A percentile compares a stretch with the other conserved stretches of the same genome.
These are phyloP conservation scores for Mellilla xanthometata DNA, from an alignment of 2,888 invertebrate genomes.

Conservation along the genomic window DNA sequence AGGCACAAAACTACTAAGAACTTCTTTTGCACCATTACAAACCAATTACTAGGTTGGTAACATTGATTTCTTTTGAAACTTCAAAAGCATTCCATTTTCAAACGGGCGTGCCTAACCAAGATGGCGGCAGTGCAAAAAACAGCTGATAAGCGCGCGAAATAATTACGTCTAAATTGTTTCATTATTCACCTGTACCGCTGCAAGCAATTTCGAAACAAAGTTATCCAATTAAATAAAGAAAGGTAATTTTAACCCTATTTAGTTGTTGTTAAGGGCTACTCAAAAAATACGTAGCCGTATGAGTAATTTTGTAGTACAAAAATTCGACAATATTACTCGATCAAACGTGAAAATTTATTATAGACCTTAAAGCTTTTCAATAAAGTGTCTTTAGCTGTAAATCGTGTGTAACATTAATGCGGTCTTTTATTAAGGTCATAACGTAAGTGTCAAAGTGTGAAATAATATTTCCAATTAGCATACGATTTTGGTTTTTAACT, in stretches of 20 bases:
- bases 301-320: constrained; percentile 9
- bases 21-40: no score
- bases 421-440: constrained; percentile 16
- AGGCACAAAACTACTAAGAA: no score
- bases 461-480: constrained; percentile 17
- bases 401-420: neutral
- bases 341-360: constrained; percentile 15
- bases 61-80: constrained; percentile 8
- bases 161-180: constrained; percentile 66
- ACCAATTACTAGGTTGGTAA: neutral
- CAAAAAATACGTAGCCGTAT: neutral
- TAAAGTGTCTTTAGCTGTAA: neutral
- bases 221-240: constrained; percentile 12
- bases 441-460: constrained; percentile 26
- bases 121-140: constrained; percentile 61
- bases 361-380: neutral
- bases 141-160: constrained; percentile 43
- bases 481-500: constrained; percentile 25
- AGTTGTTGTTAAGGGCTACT: constrained; percentile 5
- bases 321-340: constrained; percentile 21
- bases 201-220: constrained; percentile 27
- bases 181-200: constrained; percentile 56
- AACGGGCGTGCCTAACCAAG: constrained; percentile 40
- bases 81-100: constrained; percentile 13
- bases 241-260: constrained; percentile 3